These are phyloP conservation scores for Tipula vernalis DNA, from an alignment of 2,888 invertebrate genomes.

Conservation along the genomic window DNA sequence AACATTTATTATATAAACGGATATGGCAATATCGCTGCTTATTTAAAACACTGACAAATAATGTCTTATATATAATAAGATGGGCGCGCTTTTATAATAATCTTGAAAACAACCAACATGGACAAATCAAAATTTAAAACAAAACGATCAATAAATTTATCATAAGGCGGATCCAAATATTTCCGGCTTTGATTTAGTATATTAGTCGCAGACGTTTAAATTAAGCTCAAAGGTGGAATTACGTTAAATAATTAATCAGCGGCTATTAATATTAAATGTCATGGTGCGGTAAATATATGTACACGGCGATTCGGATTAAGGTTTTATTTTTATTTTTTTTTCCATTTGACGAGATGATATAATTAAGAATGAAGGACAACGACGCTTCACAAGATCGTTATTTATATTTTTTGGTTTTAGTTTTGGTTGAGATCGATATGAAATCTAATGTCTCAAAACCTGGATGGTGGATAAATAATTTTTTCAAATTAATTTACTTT, in stretches of 20 bases:
- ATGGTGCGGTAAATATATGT: background rate
- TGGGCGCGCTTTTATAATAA: background rate
- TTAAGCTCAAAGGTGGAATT: background rate
- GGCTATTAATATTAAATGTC: background rate
- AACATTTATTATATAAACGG: too few species aligned
- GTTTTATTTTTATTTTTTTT: background rate
- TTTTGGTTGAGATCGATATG: background rate
- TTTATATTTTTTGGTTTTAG: background rate
- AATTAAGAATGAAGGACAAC: background rate
- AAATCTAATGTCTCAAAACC: background rate
- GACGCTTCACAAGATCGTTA: too few species aligned
- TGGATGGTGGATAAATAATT: background rate
- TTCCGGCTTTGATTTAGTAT: background rate
- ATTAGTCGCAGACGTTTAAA: background rate
- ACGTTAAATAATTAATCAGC: background rate
- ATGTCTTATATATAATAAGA: background rate
- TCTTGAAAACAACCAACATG: background rate
- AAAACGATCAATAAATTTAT: too few species aligned
- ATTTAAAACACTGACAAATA: too few species aligned
- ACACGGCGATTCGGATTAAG: background rate
- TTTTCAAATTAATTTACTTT: background rate
- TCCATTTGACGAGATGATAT: background rate
- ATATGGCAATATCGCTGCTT: too few species aligned
- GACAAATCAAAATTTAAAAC: too few species aligned
- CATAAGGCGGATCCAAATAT: background rate